Base-by-base conservation (phyloP, 2,797 vertebrate species). In the Siniperca scherzeri region DNA sequence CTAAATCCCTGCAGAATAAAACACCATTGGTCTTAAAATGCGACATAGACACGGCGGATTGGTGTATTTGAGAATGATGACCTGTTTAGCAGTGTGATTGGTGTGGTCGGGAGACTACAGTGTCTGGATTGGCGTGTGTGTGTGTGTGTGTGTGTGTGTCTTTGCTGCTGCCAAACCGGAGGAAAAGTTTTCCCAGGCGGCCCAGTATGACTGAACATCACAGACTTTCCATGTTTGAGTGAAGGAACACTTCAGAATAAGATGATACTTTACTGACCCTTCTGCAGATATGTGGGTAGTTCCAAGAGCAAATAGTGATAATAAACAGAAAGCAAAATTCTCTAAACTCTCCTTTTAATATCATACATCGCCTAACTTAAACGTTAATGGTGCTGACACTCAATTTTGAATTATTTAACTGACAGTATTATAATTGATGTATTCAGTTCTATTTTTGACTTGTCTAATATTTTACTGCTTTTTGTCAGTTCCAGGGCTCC, bases 21-120 rank as follows among this genome's bases (percentile, higher is more conserved):
- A 27, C 10, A 0, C 46, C 1, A 95, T 95, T 96, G 94, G 95
- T 65, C 17, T 0, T 0, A 2, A 10, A 19, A 4, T 6, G 7
- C 17, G 7, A 70, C 3, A 33, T 22, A 2, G 19, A 7, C 36
- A 0, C 16, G 0, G 19, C 1, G 9, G 79, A 93, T 94, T 95
- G 92, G 93, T 53, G 1, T 0, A 0, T 61, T 78, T 60, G 7
- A 7, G n/a, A 48, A 42, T 17, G 50, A 40, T n/a, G 11, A 52
- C 22, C 14, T 55, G 14, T 33, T 21, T 1, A 1, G 25, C 1
- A 0, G 1, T 88, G 25, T 91, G 72, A 93, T 94, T 94, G 91
- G 94, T 75, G 30, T 0, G 6, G 3, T 9, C 2, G 2, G 19
- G 17, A 44, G 22, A 10, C 38, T 10, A 4, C 36, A 3, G 44